Evolutionary conservation across 2,797 vertebrate genomes (phyloP), one percentile per base, ranked within the genome.

Genomic region (Lateolabrax maculatus): DNA sequence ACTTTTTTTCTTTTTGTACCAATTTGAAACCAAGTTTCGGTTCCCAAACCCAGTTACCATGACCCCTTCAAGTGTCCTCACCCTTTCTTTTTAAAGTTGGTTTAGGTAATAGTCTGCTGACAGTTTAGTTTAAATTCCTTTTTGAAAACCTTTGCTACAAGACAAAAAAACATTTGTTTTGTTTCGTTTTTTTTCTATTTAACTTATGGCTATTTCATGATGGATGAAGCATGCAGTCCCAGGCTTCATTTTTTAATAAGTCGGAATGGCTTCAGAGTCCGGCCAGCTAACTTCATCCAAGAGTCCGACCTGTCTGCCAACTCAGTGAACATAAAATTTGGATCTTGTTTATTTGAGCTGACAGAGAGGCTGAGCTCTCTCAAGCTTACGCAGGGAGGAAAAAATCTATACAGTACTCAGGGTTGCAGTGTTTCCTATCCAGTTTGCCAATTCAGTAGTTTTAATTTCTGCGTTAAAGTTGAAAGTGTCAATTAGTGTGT

Each of bases 381-480:
- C 31, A 77, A 76, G 53, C 55, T 75, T 84, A 60, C 19, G 27
- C n/a, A 62, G 49, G 21, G 43, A 12, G 37, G 39, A 39, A 27
- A 64, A 68, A 56, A 80, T 65, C 57, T 7, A 64, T 77, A 75
- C 48, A 79, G 58, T 29, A 57, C 64, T 75, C 69, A 62, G 44
- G 27, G 68, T 67, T 56, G 52, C 10, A 3, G 61, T 55, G 43
- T 71, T 79, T 66, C 52, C 72, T 56, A 77, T 71, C 75, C 69
- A 81, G 77, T 91, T 89, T 89, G 85, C 77, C 83, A 87, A 83
- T 83, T 89, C 77, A 87, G 65, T 90, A 81, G 81, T 87, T 92
- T 90, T 82, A 85, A 90, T 88, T 88, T 85, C 71, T 67, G 64
- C 41, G 64, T 89, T 86, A 77, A 79, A 87, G 81, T 89, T 83